Evolutionary conservation across 2,888 invertebrate species (phyloP), one percentile per base, ranked within the genome.

Genomic region (Cerastis leucographa): DNA sequence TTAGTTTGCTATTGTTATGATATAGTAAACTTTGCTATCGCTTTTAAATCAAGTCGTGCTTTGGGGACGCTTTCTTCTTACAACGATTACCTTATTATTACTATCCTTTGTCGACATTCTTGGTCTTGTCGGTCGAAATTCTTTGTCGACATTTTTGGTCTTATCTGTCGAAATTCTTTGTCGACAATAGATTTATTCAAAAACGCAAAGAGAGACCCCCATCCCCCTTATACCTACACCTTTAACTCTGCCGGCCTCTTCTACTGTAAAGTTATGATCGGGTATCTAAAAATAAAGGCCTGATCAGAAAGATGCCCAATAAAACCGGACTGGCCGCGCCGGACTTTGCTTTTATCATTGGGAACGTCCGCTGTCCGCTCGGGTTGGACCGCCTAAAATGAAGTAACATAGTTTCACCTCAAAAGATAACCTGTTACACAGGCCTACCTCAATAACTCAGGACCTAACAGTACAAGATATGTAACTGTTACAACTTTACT

Each of bases 401-500:
- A 64, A 74, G 9, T 8, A 19, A 35, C 11, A 17, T 35, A 46
- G 22, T 46, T 9, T 7, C 25, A 35, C 56, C 25, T 56, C 19
- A 35, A 19, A 35, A 17, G 3, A 51, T 1, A 64, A 65, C 54
- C 54, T 54, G 59, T 62, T 61, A n/a, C 3, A 3, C 17, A 12
- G 7, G 22, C 56, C 42, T 59, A 65, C 49, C 64, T 40, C 62
- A 71, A 56, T 12, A 35, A 29, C 54, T 70, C 17, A 14, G 44
- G 76, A 61, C 49, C 25, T 61, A 62, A 67, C 49, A 56, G 25
- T 35, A 44, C 17, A 64, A 14, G 62, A 54, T 42, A 54, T 62
- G 49, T 75, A 75, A 81, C 49, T 46, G 69, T 85, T 71, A 71
- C 80, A 42, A 62, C 25, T 65, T 65, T 46, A 71, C 66, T 14